These are phyloP conservation scores for Acropternis orthonyx DNA, from an alignment of 2,797 vertebrate genomes.

Conservation along the genomic window DNA sequence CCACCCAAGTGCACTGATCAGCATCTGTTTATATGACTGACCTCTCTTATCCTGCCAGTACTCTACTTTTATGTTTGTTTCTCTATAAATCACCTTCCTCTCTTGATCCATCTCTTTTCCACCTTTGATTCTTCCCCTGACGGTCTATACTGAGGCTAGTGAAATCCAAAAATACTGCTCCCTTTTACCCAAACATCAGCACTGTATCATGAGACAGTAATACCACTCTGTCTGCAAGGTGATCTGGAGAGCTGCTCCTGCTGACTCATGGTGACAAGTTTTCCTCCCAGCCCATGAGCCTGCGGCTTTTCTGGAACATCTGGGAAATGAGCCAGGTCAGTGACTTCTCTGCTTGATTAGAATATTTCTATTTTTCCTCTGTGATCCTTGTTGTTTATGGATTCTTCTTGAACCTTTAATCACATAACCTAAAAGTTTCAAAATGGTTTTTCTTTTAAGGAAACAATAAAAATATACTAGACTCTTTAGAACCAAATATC, in stretches of 20 bases:
- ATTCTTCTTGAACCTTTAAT: background rate
- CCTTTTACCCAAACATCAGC: background rate
- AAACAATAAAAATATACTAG: background rate
- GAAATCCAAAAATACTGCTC: background rate
- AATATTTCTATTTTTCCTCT: background rate
- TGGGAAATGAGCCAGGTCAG: background rate
- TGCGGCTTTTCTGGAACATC: background rate
- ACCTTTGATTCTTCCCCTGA: background rate
- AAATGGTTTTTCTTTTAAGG: background rate
- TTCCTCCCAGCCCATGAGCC: background rate
- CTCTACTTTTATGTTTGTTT: background rate
- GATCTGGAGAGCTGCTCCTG: background rate
- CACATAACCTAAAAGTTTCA: background rate
- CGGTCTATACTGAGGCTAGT: background rate
- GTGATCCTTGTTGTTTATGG: background rate
- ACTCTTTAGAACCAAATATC: background rate
- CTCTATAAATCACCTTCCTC: background rate
- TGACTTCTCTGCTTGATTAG: background rate
- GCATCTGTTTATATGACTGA: background rate
- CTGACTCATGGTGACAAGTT: background rate
- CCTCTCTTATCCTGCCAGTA: background rate
- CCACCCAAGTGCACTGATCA: rapidly evolving
- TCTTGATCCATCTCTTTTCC: background rate
- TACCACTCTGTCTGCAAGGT: background rate
- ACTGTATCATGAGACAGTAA: background rate